Evolutionary conservation across 2,113 vertebrate species (phyloP).

Genomic region (Tringa solitaria): DNA sequence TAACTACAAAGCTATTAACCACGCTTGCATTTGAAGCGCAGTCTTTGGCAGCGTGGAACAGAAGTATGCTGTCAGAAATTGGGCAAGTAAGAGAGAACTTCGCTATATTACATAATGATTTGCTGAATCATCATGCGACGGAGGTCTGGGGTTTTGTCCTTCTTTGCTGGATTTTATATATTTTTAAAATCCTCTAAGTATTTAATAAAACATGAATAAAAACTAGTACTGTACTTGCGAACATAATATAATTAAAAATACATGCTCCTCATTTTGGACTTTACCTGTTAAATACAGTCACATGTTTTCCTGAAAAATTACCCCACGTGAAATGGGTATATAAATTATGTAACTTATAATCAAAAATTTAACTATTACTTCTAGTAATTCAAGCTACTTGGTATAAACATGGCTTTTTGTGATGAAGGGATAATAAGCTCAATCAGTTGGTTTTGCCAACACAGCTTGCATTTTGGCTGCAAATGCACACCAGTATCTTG

Average conservation of each 20-base stretch:
- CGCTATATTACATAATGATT: fast-evolving
- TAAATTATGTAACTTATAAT: not conserved
- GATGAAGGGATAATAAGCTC: not conserved
- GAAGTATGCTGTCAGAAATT: not conserved
- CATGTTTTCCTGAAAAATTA: not conserved
- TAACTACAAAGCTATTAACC: not conserved
- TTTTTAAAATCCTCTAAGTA: not conserved
- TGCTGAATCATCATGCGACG: not conserved
- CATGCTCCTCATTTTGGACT: not conserved
- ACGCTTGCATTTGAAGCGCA: not conserved
- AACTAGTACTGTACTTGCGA: not conserved
- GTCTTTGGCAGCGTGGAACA: not conserved
- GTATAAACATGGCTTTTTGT: not conserved
- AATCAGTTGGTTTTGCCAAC: not conserved
- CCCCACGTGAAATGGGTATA: not conserved
- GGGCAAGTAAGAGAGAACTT: not conserved
- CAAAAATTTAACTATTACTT: not conserved
- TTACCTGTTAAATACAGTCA: not conserved
- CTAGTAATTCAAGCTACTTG: not conserved
- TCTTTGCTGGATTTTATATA: not conserved
- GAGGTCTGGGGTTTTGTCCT: not conserved
- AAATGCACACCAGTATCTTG: not conserved
- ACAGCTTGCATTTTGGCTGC: not conserved
- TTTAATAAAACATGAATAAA: not conserved
- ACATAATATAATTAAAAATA: not conserved